A percentile compares a stretch with the other conserved stretches of the same genome.
These are phyloP conservation scores for Sebastes miniatus DNA, from an alignment of 2,797 vertebrate species.

Conservation along the genomic window DNA sequence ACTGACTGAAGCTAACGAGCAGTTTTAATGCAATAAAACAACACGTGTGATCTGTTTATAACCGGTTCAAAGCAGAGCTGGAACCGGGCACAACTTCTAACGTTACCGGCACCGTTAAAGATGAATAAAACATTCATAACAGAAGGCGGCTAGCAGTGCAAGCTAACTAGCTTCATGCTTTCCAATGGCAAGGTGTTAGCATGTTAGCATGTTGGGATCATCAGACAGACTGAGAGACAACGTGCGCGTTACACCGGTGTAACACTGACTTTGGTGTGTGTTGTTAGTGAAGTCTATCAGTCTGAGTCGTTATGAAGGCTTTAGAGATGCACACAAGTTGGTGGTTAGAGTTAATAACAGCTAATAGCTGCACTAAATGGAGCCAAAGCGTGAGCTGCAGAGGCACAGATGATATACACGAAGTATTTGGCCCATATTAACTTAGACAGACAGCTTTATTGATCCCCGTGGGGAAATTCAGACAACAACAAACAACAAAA, in stretches of 20 bases:
- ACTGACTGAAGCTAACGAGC: not conserved
- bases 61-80: accelerated
- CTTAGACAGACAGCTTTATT: too few relatives aligned
- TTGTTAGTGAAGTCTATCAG: not conserved
- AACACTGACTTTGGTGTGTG: accelerated
- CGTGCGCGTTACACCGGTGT: not conserved
- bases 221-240: too few relatives aligned
- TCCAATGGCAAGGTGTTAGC: accelerated
- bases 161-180: not conserved
- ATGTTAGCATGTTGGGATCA: not conserved
- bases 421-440: accelerated
- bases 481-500: too few relatives aligned
- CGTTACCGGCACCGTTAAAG: too few relatives aligned
- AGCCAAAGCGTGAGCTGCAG: not conserved
- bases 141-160: accelerated
- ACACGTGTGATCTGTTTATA: accelerated
- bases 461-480: too few relatives aligned
- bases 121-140: accelerated
- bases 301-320: accelerated
- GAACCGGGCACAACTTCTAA: accelerated
- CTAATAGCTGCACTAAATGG: not conserved
- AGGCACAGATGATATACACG: not conserved
- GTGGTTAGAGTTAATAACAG: not conserved
- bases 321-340: accelerated
- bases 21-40: accelerated